Percentiles rank a stretch among this genome's conserved stretches.
phyloP scores from a whole-genome alignment of 2,113 vertebrate species.

The Hoplias malabaricus region DNA sequence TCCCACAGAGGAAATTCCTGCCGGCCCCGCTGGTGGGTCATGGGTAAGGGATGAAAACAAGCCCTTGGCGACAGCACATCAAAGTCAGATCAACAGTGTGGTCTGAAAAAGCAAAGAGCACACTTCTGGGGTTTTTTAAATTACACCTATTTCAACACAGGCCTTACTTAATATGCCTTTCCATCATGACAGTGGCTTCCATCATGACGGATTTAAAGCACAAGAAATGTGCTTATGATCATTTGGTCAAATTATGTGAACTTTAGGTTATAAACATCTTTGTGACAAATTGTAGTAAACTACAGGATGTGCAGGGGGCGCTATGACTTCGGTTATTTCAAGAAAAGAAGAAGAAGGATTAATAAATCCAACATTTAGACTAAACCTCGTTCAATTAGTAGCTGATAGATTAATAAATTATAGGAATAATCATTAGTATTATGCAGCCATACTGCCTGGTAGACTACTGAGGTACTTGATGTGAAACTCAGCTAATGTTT shows the following conservation, averaged over 20 bases:
- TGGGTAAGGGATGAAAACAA: neutral
- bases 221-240: neutral
- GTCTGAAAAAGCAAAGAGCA: too few relatives aligned
- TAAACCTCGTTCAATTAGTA: too few relatives aligned
- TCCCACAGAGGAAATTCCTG: constrained; percentile 63
- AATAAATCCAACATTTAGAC: too few relatives aligned
- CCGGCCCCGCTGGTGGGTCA: constrained; percentile 10
- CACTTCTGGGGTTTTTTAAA: too few relatives aligned
- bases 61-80: constrained; percentile 34
- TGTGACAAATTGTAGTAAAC: neutral
- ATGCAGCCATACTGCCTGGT: neutral
- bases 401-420: too few relatives aligned
- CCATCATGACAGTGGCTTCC: too few relatives aligned
- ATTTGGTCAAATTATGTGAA: too few relatives aligned
- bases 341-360: too few relatives aligned
- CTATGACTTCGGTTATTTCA: neutral
- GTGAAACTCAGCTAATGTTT: neutral
- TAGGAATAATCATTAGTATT: neutral
- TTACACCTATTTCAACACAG: too few relatives aligned
- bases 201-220: too few relatives aligned
- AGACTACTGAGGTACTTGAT: neutral
- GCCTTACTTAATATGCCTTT: too few relatives aligned
- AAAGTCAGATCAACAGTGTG: constrained; percentile 61
- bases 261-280: too few relatives aligned
- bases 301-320: neutral